phyloP scores from a whole-genome alignment of 2,888 invertebrate genomes.

The Thysanoteuthis rhombus region DNA sequence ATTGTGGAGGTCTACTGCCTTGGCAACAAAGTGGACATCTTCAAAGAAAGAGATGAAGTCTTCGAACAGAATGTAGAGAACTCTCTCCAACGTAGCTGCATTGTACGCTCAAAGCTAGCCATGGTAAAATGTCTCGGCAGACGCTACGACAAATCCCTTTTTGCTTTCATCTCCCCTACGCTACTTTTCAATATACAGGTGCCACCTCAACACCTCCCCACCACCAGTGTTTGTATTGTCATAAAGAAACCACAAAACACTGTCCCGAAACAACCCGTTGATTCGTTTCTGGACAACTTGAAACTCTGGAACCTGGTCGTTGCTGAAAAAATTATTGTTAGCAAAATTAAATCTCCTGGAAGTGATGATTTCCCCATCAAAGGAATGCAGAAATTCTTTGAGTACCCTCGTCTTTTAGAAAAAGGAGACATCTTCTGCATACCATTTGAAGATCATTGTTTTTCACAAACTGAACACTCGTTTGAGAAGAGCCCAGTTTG shows the following conservation, averaged over 20 bases:
- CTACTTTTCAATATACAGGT: slow-evolving; percentile 56
- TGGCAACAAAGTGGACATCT: slow-evolving; percentile 32
- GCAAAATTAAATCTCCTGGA: not conserved
- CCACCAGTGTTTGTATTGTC: slow-evolving; percentile 15
- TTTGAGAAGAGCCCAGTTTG: slow-evolving; percentile 16
- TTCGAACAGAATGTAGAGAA: slow-evolving; percentile 21
- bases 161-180: slow-evolving; percentile 57
- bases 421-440: slow-evolving; percentile 20
- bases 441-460: not conserved
- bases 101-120: slow-evolving; percentile 40
- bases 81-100: slow-evolving; percentile 1
- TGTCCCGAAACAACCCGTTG: not conserved
- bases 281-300: slow-evolving; percentile 33
- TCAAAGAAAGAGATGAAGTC: slow-evolving; percentile 21
- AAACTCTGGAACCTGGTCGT: slow-evolving; percentile 25
- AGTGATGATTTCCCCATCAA: not conserved
- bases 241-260: slow-evolving; percentile 21
- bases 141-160: slow-evolving; percentile 46
- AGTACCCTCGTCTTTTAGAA: slow-evolving; percentile 15
- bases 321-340: not conserved
- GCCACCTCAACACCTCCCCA: slow-evolving; percentile 37
- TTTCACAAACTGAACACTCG: not conserved
- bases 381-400: slow-evolving; percentile 14
- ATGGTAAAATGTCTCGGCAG: slow-evolving; percentile 53
- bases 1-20: slow-evolving; percentile 46